These are phyloP conservation scores for Ptychoptera contaminata DNA, from an alignment of 2,888 invertebrate genomes.

Conservation along the genomic window DNA sequence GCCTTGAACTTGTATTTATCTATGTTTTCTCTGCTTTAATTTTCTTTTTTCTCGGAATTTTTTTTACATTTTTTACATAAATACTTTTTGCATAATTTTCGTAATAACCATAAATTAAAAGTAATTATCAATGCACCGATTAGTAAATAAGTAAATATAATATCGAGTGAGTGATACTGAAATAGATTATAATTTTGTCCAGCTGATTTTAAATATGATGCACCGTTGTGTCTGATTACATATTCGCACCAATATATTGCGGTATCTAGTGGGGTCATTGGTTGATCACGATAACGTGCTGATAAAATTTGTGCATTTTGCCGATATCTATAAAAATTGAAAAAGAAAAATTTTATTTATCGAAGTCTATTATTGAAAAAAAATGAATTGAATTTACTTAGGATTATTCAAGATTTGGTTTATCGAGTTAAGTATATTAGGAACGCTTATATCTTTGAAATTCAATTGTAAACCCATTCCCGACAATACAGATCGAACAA, in stretches of 20 bases:
- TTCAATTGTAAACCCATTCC: conserved; percentile 16
- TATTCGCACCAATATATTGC: conserved; percentile 9
- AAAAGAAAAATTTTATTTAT: neutral
- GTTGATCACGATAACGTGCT: conserved; percentile 6
- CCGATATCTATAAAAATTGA: neutral
- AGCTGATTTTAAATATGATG: conserved; percentile 3
- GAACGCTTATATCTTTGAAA: conserved; percentile 14
- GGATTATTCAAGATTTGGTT: conserved; percentile 15
- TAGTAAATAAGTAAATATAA: neutral
- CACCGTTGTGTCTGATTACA: conserved; percentile 7
- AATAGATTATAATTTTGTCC: conserved; percentile 6
- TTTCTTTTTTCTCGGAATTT: no score
- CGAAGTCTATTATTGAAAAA: neutral
- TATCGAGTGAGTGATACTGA: conserved; percentile 8
- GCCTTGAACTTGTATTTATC: no score
- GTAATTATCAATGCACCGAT: no score
- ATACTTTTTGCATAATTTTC: no score
- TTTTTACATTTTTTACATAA: no score
- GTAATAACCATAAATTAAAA: no score
- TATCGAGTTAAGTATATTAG: conserved; percentile 11
- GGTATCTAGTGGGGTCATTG: conserved; percentile 6
- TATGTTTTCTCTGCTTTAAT: no score
- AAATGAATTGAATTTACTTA: conserved; percentile 13
- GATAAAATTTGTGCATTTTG: conserved; percentile 4
- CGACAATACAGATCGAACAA: conserved; percentile 12